Evolutionary conservation across 2,113 vertebrate species (phyloP).

Genomic region (Muscicapa adusta): DNA sequence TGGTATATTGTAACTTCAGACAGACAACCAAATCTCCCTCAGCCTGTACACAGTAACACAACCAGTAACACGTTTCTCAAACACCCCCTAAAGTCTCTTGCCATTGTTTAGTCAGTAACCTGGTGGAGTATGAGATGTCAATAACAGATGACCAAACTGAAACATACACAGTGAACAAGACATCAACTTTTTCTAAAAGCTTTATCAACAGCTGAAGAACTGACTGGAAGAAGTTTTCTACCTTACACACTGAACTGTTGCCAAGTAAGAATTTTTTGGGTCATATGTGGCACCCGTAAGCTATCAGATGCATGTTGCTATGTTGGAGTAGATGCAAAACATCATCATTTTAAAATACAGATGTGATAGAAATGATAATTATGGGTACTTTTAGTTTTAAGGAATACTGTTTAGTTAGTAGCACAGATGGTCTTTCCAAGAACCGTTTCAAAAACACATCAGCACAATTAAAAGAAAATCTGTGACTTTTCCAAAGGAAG

Average conservation of each 20-base stretch:
- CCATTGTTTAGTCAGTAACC: neutral
- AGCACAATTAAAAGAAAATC: neutral
- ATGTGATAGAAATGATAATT: neutral
- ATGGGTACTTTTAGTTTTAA: neutral
- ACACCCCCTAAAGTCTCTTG: neutral
- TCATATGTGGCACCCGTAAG: neutral
- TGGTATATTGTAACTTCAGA: neutral
- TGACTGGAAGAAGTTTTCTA: neutral
- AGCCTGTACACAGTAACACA: neutral
- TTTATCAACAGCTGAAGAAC: neutral
- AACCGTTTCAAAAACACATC: neutral
- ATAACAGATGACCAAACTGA: neutral
- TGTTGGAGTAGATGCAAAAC: neutral
- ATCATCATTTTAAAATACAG: neutral
- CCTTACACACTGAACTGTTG: neutral
- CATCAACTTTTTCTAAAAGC: neutral
- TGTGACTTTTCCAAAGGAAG: neutral
- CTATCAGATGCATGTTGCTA: neutral
- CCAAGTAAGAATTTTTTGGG: neutral
- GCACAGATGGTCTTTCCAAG: neutral
- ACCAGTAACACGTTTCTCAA: neutral
- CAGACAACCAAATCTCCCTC: neutral
- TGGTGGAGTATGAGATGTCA: neutral
- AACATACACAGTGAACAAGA: neutral
- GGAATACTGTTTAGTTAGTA: neutral